Conservation (phyloP, 1,140 invertebrate species). For the Pogonomyrmex californicus region DNA sequence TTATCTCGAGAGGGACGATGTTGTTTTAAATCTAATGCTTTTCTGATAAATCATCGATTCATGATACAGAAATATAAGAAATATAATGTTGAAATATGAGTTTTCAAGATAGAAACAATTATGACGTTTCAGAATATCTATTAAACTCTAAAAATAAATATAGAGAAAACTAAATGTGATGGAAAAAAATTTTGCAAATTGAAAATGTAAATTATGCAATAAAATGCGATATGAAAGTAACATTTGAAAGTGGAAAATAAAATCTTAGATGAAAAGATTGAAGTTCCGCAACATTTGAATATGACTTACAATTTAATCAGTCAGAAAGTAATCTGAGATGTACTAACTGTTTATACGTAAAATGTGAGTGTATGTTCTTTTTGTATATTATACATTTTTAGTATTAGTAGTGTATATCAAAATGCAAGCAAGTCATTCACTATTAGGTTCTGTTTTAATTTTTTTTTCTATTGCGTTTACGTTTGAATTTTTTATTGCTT, state of each 20-base stretch:
- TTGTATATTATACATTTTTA: too few species aligned
- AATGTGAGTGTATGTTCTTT: too few species aligned
- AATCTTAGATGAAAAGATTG: too few species aligned
- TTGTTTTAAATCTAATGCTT: slow-evolving; percentile 66
- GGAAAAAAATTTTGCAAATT: neutral
- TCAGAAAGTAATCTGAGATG: neutral
- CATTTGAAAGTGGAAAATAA: neutral
- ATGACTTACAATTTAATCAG: neutral
- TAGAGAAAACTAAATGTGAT: neutral
- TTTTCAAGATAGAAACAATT: too few species aligned
- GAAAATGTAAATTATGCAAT: neutral
- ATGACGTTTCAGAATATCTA: neutral
- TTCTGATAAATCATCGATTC: too few species aligned
- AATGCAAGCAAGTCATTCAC: too few species aligned
- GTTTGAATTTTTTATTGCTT: neutral
- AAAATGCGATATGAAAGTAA: neutral
- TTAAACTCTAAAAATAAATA: neutral
- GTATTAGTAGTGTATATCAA: too few species aligned
- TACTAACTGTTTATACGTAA: too few species aligned
- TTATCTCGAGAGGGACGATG: slow-evolving; percentile 57
- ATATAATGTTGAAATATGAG: too few species aligned
- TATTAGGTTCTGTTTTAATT: neutral
- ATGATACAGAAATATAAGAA: too few species aligned
- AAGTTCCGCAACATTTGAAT: neutral
- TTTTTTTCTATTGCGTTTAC: neutral